These are phyloP conservation scores for Eilema sororculum DNA, from an alignment of 2,888 invertebrate genomes.

Conservation along the genomic window DNA sequence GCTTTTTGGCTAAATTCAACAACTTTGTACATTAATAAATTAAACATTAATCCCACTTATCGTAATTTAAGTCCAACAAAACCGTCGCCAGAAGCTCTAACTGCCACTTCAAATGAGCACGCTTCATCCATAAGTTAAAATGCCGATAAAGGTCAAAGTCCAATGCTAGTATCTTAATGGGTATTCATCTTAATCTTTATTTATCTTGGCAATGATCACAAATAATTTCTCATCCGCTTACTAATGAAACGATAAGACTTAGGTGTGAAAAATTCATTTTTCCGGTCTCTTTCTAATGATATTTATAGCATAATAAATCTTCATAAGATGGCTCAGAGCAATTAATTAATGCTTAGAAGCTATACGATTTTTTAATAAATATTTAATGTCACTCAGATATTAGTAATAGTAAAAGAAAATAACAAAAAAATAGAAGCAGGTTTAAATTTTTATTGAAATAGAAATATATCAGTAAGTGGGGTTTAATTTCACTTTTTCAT, in stretches of 20 bases:
- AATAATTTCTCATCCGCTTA: constrained; percentile 46
- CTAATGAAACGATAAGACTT: constrained; percentile 42
- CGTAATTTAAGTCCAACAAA: not conserved
- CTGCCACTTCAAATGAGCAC: constrained; percentile 3
- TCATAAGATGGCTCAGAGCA: constrained; percentile 25
- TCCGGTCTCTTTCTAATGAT: constrained; percentile 33
- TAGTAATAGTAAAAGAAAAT: not conserved
- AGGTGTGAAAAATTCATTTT: constrained; percentile 46
- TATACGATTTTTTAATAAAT: constrained; percentile 27
- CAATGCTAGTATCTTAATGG: constrained; percentile 9
- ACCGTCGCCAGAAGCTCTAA: not conserved
- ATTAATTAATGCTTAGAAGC: constrained; percentile 46
- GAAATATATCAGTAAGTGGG: not conserved
- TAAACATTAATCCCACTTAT: constrained; percentile 9
- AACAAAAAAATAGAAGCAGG: not conserved
- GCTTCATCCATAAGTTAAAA: constrained; percentile 13
- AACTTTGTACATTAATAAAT: constrained; percentile 5
- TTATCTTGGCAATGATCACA: constrained; percentile 41
- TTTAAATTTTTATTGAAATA: not conserved
- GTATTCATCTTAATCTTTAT: constrained; percentile 37
- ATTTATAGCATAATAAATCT: constrained; percentile 50
- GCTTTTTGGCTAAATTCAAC: not conserved
- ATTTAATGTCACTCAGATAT: not conserved
- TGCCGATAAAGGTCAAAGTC: constrained; percentile 5
- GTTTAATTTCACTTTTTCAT: too few species aligned